phyloP scores from a whole-genome alignment of 2,888 invertebrate species.

The Ctena decussata region DNA sequence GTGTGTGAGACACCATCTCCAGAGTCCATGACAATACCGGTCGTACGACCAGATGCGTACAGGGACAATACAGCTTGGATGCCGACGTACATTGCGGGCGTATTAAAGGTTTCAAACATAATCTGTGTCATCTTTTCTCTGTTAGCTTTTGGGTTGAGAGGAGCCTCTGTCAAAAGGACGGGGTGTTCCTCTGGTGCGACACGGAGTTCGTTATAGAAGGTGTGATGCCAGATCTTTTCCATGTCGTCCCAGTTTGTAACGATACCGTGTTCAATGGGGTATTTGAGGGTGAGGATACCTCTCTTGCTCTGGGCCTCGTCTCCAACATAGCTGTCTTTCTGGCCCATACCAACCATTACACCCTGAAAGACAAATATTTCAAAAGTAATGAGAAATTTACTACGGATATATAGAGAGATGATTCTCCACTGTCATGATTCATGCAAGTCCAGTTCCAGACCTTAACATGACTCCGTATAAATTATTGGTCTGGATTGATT shows the following conservation, averaged over 20 bases:
- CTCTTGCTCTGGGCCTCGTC: not conserved
- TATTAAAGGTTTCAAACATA: not conserved
- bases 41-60: slow-evolving; percentile 92
- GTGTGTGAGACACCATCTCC: not conserved
- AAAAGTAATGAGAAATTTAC: too few relatives aligned
- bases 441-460: too few relatives aligned
- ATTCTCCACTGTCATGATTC: too few relatives aligned
- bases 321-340: not conserved
- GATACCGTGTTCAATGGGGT: slow-evolving; percentile 1
- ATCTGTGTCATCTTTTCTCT: not conserved
- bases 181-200: not conserved
- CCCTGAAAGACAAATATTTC: not conserved
- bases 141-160: slow-evolving; percentile 81
- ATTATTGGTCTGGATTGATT: too few relatives aligned
- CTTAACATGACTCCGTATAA: too few relatives aligned
- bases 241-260: slow-evolving; percentile 4
- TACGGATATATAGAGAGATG: too few relatives aligned
- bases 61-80: slow-evolving; percentile 86
- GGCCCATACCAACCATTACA: slow-evolving; percentile 1
- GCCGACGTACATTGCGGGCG: not conserved
- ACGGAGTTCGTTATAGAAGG: not conserved
- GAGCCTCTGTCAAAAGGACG: slow-evolving; percentile 88
- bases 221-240: slow-evolving; percentile 7
- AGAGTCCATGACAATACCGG: slow-evolving; percentile 1
- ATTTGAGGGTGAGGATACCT: not conserved